phyloP scores from a whole-genome alignment of 2,797 vertebrate genomes.

The Rhodeus uyekii region DNA sequence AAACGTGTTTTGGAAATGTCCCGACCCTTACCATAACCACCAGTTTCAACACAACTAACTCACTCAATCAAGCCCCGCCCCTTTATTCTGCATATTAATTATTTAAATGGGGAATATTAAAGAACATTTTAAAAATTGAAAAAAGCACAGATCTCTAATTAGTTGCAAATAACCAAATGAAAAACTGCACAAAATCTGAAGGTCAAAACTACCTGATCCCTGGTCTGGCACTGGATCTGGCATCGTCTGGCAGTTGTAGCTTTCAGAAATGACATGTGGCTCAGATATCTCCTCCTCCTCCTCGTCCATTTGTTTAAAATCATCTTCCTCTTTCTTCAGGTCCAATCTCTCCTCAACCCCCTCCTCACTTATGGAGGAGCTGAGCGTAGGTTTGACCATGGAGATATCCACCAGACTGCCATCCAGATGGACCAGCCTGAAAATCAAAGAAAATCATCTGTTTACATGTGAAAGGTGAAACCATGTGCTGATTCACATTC shows the following conservation, averaged over 20 bases:
- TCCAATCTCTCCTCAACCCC: slow-evolving; percentile 39
- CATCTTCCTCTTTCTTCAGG: slow-evolving; percentile 54
- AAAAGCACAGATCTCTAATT: no score
- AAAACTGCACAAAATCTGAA: no score
- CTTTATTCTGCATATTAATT: not conserved
- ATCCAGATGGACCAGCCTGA: slow-evolving; percentile 90
- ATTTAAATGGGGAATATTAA: not conserved
- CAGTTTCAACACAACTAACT: not conserved
- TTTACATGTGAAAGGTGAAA: not conserved
- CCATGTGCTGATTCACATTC: not conserved
- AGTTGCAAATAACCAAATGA: no score
- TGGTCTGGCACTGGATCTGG: slow-evolving; percentile 64
- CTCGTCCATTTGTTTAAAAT: slow-evolving; percentile 55
- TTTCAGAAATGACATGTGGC: slow-evolving; percentile 64
- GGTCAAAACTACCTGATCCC: slow-evolving; percentile 72
- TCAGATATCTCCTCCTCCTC: slow-evolving; percentile 52
- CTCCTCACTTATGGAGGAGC: slow-evolving; percentile 55
- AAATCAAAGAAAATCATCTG: not conserved
- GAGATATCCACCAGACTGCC: slow-evolving; percentile 90
- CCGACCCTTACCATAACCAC: not conserved
- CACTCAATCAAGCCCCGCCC: not conserved
- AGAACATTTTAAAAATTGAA: no score
- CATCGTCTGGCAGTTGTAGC: slow-evolving; percentile 57
- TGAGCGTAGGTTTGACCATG: slow-evolving; percentile 76
- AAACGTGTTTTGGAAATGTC: not conserved